phyloP scores from a whole-genome alignment of 1,140 invertebrate genomes.

The Araneus ventricosus region DNA sequence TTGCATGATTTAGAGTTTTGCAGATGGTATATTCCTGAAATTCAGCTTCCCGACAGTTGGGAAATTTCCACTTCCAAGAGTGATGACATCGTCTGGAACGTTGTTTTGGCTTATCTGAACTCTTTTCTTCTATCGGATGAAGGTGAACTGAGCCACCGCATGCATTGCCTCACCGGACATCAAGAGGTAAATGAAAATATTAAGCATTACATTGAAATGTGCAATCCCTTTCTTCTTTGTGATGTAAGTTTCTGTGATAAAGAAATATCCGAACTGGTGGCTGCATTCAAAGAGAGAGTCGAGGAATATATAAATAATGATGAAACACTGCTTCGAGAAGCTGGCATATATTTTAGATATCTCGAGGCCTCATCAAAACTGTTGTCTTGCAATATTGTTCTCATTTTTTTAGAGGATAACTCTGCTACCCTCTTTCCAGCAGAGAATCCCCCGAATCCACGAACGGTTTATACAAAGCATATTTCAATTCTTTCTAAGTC shows the following conservation, averaged over 20 bases:
- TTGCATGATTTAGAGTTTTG: background rate
- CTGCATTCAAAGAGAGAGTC: background rate
- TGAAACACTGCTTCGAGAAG: background rate
- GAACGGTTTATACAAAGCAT: background rate
- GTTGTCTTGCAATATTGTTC: conserved; percentile 13
- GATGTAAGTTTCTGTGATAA: background rate
- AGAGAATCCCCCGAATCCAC: background rate
- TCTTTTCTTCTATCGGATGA: background rate
- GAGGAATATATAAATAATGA: background rate
- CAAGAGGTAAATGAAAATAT: background rate
- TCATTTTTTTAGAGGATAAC: background rate
- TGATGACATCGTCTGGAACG: conserved; percentile 1
- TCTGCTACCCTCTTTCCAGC: background rate
- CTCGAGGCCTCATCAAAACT: background rate
- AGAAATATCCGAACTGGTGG: background rate
- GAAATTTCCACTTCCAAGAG: background rate
- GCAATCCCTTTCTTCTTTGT: conserved; percentile 40
- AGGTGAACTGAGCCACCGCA: background rate
- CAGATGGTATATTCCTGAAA: background rate
- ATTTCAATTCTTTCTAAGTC: background rate
- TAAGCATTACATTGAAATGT: background rate
- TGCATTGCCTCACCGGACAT: background rate
- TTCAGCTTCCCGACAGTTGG: background rate
- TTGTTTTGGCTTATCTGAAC: conserved; percentile 28
- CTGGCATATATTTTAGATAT: background rate